These are phyloP conservation scores for Ictidomys tridecemlineatus DNA, from an alignment of 2,113 vertebrate genomes.

Conservation along the genomic window DNA sequence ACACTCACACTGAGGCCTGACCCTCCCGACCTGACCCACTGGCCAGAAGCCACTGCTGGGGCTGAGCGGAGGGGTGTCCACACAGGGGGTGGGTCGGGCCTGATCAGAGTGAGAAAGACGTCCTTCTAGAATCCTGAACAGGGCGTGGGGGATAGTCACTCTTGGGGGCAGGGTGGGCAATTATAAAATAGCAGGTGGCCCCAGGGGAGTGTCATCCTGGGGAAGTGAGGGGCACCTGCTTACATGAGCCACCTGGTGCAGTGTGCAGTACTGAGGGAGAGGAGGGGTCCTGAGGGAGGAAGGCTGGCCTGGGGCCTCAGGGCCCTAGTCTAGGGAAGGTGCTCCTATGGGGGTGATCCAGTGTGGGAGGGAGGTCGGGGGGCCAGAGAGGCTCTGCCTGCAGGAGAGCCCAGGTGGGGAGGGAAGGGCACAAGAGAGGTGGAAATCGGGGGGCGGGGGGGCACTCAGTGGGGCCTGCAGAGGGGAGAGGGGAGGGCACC, in stretches of 20 bases:
- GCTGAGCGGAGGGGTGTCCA: too few species aligned
- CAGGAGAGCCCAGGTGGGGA: background rate
- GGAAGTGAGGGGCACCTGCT: background rate
- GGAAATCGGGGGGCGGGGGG: background rate
- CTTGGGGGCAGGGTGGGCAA: background rate
- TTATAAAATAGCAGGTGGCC: background rate
- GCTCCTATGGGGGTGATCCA: background rate
- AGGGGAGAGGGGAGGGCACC: background rate
- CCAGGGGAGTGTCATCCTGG: accelerated
- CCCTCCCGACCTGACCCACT: background rate
- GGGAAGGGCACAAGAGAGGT: background rate
- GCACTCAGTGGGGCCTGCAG: background rate
- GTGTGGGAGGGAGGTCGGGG: too few species aligned
- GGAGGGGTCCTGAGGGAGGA: background rate
- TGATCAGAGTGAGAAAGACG: background rate
- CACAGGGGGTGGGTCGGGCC: too few species aligned
- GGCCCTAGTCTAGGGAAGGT: background rate
- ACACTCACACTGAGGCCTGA: too few species aligned
- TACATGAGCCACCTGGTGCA: accelerated
- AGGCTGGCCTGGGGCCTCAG: background rate
- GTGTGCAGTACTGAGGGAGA: background rate
- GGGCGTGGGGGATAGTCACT: too few species aligned
- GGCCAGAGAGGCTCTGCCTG: background rate
- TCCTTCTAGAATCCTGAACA: background rate
- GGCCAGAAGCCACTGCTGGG: background rate